Base-by-base conservation (phyloP, 2,888 invertebrate genomes). In the Oscheius onirici region DNA sequence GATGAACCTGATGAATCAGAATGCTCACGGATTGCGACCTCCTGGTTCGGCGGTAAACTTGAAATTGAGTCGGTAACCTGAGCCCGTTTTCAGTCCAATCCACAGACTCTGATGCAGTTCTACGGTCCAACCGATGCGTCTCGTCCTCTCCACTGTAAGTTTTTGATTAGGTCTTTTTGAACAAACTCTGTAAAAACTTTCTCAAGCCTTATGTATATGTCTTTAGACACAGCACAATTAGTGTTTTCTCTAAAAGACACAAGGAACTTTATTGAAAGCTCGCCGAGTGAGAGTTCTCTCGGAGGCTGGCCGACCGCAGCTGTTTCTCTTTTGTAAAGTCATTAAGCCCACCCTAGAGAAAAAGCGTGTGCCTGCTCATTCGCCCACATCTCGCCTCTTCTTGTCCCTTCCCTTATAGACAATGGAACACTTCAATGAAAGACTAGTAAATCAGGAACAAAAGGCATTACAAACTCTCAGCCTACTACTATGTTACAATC, bases 321-420 rank as follows among this genome's bases (percentile, higher is more conserved):
- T 58, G 58, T 58, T 58, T 58, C 58, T 22, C 41, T 63, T 63
- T 63, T 63, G 63, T 63, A 63, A 63, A 49, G 63, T 49, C 46
- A 63, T 63, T 49, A 63, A 63, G 63, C 63, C 63, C 63, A 63
- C 63, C 63, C 58, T 22, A 58, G 58, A 58, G 58, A 58, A 58
- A 58, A 58, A 40, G 58, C 58, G 40, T 58, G 58, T 58, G 58
- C 58, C 58, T 40, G 34, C 22, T 6, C 55, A 24, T 41, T 58
- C 58, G 6, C 41, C 41, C 58, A 43, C 17, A 17, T 22, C 5
- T 24, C 52, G 13, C 52, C 13, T 13, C 52, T 6, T 20, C 52
- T 52, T 15, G 55, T n/a, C n/a, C 15, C 55, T 55, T n/a, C 28
- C 34, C 34, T 34, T 34, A 3, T 34, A 34, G 34, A 34, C 5